Evolutionary conservation across 2,888 invertebrate genomes (phyloP).

Genomic region (Tetragonula carbonaria): DNA sequence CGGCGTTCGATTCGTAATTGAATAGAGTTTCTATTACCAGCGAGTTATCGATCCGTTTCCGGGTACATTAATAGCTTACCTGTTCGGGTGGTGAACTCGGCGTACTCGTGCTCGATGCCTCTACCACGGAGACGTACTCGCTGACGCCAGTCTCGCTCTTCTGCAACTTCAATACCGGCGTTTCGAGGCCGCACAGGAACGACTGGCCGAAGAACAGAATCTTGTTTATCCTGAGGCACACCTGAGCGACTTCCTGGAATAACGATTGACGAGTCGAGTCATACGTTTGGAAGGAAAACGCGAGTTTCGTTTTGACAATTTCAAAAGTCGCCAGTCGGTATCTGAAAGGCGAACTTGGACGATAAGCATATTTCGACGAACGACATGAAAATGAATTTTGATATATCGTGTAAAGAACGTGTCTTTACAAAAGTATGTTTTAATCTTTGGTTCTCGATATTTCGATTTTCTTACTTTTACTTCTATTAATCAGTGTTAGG

Average conservation of each 20-base stretch:
- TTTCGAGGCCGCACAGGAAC: constrained; percentile 93
- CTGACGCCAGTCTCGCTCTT: constrained; percentile 87
- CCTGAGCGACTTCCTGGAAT: constrained; percentile 89
- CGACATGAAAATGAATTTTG: background rate
- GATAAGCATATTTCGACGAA: background rate
- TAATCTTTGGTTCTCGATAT: no score
- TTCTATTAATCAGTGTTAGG: no score
- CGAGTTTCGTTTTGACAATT: constrained; percentile 4
- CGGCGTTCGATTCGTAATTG: background rate
- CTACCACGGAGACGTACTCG: constrained; percentile 91
- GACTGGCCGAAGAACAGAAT: constrained; percentile 93
- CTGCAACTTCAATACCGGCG: constrained; percentile 91
- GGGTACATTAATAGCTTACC: constrained; percentile 80
- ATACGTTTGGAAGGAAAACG: background rate
- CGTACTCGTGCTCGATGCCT: constrained; percentile 85
- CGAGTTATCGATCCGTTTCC: background rate
- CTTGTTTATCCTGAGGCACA: constrained; percentile 89
- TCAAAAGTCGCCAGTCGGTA: background rate
- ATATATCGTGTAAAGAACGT: no score
- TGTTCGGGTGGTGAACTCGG: constrained; percentile 85
- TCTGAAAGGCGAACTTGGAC: background rate
- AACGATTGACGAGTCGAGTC: background rate
- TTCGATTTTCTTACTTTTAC: no score
- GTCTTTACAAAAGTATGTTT: no score
- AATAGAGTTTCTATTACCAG: background rate